Evolutionary conservation across 2,888 invertebrate species (phyloP), one percentile per base, ranked within the genome.

Genomic region (Amphipyra berbera): DNA sequence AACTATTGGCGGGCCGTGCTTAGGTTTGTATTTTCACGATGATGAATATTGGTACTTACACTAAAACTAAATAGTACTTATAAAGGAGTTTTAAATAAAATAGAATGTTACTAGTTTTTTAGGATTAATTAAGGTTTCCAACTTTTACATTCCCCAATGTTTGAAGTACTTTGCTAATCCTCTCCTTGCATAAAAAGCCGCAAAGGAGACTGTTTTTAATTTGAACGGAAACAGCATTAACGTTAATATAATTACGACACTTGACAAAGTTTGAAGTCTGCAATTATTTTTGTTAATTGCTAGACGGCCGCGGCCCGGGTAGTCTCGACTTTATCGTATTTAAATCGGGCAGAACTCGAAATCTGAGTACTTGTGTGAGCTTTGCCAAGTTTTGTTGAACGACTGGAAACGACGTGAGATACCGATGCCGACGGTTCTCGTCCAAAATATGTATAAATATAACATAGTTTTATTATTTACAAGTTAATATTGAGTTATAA

Each of bases 271-370:
- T 70, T 74, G 35, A 57, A 57, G 40, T 63, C 49, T 54, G 46
- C 49, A 70, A 62, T 74, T 57, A 74, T 70, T 57, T 70, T 74
- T 53, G 62, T 57, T 74, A 70, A 74, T 74, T 69, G 42, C 63
- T 57, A 45, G 63, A 46, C 37, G 46, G 53, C 57, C 70, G 57
- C 64, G 44, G 57, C 50, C 59, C 33, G 38, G 8, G 21, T 41
- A 40, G 46, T 62, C 42, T 54, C 38, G 54, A 13, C 35, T 62
- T 69, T 57, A 74, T 70, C 75, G 53, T 47, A 58, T 69, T 73
- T 50, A 50, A 52, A 69, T 70, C 69, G 41, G 27, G 55, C 69
- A 45, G n/a, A 69, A 57, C 30, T 61, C 48, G 45, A 73, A 74
- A 74, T 74, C 42, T 7, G 47, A 68, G 61, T 47, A 61, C 53